These are phyloP conservation scores for Drosophila tripunctata DNA, from an alignment of 2,888 invertebrate genomes.

Conservation along the genomic window DNA sequence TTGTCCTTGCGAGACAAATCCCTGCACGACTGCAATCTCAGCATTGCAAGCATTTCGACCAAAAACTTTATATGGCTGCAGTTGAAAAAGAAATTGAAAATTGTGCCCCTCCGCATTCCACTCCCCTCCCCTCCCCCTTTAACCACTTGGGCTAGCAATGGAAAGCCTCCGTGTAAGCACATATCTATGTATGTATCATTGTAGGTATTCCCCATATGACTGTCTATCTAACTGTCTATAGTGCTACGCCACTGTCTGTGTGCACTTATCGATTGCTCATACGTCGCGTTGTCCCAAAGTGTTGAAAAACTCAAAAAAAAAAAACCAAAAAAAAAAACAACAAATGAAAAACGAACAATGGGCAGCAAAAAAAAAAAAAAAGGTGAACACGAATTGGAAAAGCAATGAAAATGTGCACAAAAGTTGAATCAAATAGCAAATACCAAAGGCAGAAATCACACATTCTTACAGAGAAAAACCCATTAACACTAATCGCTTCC, in stretches of 20 bases:
- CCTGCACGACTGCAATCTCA: constrained; percentile 71
- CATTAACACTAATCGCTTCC: constrained; percentile 82
- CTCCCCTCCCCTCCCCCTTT: no score
- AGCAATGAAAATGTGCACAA: constrained; percentile 66
- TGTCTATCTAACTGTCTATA: constrained; percentile 64
- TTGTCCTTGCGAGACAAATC: constrained; percentile 46
- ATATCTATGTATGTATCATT: constrained; percentile 28
- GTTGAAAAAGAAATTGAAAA: constrained; percentile 74
- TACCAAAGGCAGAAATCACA: constrained; percentile 69
- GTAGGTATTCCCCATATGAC: constrained; percentile 67
- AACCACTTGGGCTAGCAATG: no score
- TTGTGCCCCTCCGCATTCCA: constrained; percentile 6
- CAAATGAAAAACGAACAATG: constrained; percentile 18
- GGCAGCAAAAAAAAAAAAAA: constrained; percentile 18
- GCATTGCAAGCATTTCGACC: constrained; percentile 67
- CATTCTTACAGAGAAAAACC: constrained; percentile 70
- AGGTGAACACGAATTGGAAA: constrained; percentile 33
- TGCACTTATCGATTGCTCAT: constrained; percentile 75
- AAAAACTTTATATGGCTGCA: constrained; percentile 70
- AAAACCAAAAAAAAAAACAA: not conserved
- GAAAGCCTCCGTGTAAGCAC: not conserved
- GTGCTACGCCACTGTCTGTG: constrained; percentile 49
- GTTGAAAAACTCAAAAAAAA: constrained; percentile 44
- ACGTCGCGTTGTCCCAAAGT: constrained; percentile 65
- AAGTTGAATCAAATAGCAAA: constrained; percentile 71